Base-by-base conservation (phyloP, 1,140 invertebrate species). In the Drosophila sproati region DNA sequence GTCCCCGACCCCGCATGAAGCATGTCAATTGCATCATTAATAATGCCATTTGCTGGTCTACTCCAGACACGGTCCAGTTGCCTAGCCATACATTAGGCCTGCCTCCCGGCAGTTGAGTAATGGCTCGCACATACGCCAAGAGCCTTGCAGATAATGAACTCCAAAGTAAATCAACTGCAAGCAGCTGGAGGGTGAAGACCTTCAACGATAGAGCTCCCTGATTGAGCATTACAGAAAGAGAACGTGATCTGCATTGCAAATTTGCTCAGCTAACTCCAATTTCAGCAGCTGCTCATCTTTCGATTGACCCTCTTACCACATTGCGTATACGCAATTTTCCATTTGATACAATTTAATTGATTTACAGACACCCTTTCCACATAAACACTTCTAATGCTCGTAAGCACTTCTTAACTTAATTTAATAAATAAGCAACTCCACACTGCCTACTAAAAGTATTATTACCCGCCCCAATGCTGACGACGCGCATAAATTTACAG, bases 1-100 rank as follows among this genome's bases (percentile, higher is more conserved):
- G 10, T 57, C 77, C 28, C 34, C 12, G 29, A 31, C n/a, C 43
- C 64, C 5, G 48, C 48, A 35, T 50, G 51, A 28, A 50, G 61
- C 82, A 77, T 69, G 83, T 71, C 83, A 87, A 87, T 80, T 87
- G 83, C 77, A 77, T 82, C 83, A 87, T 87, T 87, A 87, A 87
- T 88, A 88, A 87, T 71, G 63, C 52, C 83, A 73, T 82, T 85
- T 68, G 71, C 74, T 59, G 56, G 67, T 57, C 39, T 43, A 43
- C 55, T 57, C 55, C 61, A 45, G 52, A 32, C 43, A 35, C 7
- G 51, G 28, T 45, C 59, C 57, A 57, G 51, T 69, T 70, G 47
- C 31, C 39, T 61, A 56, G 64, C 51, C 61, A 78, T 73, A 82
- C 61, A 78, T 88, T 61, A 74, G 78, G 61, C 64, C 39, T 72